These are phyloP conservation scores for Chrysemys picta DNA, from an alignment of 2,113 vertebrate genomes.

Conservation along the genomic window DNA sequence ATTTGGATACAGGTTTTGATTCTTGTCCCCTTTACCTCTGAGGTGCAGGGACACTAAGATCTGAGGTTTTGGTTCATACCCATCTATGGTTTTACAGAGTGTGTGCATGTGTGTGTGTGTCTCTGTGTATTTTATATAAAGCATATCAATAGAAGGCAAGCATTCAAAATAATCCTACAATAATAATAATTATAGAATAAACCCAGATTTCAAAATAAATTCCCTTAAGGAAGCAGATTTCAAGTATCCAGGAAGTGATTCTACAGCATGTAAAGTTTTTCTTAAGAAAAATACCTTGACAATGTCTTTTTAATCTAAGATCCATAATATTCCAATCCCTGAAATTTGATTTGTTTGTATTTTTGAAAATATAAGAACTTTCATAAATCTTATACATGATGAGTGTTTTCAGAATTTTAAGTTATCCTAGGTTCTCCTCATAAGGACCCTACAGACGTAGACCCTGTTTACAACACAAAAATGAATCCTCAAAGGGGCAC, in stretches of 20 bases:
- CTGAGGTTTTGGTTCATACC: slow-evolving; percentile 55
- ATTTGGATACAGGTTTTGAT: slow-evolving; percentile 40
- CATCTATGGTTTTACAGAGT: slow-evolving; percentile 51
- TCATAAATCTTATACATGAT: slow-evolving; percentile 48
- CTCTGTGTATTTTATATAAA: neutral
- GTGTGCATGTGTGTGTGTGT: neutral
- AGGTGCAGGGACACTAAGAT: slow-evolving; percentile 20
- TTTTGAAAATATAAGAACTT: slow-evolving; percentile 47
- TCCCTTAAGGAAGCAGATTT: slow-evolving; percentile 27
- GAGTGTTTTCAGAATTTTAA: slow-evolving; percentile 66
- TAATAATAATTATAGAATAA: neutral
- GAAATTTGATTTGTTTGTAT: slow-evolving; percentile 58
- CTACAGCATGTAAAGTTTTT: slow-evolving; percentile 23
- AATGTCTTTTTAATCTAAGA: slow-evolving; percentile 71
- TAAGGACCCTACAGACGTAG: slow-evolving; percentile 44
- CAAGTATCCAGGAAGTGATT: slow-evolving; percentile 34
- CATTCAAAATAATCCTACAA: neutral
- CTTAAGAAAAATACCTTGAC: slow-evolving; percentile 64
- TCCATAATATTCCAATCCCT: neutral
- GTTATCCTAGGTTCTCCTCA: slow-evolving; percentile 56
- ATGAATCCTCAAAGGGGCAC: slow-evolving; percentile 59
- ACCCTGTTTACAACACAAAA: slow-evolving; percentile 55
- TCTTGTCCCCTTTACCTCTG: slow-evolving; percentile 21
- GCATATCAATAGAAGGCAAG: neutral
- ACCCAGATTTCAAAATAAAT: neutral